These are phyloP conservation scores for Drosophila lowei DNA, from an alignment of 1,140 invertebrate genomes.

Conservation along the genomic window DNA sequence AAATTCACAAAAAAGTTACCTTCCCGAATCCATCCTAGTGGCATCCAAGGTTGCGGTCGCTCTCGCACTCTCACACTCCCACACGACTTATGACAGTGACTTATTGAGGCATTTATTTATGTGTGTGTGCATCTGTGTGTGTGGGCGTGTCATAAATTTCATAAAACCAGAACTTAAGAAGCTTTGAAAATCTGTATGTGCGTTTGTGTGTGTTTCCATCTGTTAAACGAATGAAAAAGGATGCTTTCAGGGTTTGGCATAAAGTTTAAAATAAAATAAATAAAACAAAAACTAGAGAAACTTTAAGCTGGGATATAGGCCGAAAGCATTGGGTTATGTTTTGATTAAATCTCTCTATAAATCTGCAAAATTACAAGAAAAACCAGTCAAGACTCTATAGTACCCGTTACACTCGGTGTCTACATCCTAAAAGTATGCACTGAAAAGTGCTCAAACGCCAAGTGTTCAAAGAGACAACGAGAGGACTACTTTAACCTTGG, in stretches of 20 bases:
- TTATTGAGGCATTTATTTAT: conserved; percentile 58
- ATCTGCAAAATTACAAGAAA: too few species aligned
- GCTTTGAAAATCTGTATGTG: conserved; percentile 13
- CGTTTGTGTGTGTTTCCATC: background rate
- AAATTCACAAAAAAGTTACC: conserved; percentile 58
- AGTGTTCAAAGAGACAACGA: too few species aligned
- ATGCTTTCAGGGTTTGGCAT: background rate
- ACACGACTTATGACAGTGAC: conserved; percentile 61
- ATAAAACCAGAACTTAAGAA: conserved; percentile 35
- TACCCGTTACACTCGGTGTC: too few species aligned
- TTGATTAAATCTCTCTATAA: too few species aligned
- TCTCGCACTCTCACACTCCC: conserved; percentile 31
- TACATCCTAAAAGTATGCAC: too few species aligned
- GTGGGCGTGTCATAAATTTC: conserved; percentile 50
- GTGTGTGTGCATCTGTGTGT: conserved; percentile 24
- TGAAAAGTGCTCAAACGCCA: too few species aligned
- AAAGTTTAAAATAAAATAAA: conserved; percentile 12
- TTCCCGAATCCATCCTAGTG: conserved; percentile 41
- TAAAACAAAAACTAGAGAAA: too few species aligned
- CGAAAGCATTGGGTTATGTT: too few species aligned
- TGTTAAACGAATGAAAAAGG: background rate
- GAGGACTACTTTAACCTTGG: too few species aligned
- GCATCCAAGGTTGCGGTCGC: conserved; percentile 27
- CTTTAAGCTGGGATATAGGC: too few species aligned
- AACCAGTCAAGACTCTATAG: too few species aligned